Conservation (phyloP, 2,888 invertebrate species). For the Gnatocerus cornutus region DNA sequence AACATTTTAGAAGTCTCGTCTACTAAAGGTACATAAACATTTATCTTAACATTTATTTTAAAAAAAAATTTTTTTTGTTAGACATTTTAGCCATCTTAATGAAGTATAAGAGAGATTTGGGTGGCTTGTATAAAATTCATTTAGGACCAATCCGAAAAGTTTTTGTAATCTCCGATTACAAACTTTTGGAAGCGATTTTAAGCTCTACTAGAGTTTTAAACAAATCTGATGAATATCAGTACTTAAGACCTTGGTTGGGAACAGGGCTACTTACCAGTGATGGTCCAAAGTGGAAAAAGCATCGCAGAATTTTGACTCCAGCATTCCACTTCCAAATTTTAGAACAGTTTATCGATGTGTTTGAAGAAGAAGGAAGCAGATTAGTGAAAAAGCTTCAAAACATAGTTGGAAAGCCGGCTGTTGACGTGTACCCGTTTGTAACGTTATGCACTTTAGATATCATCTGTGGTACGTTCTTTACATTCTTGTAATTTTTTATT, state of each 20-base stretch:
- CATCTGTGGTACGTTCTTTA: too few relatives aligned
- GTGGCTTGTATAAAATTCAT: constrained; percentile 12
- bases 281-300: constrained; percentile 34
- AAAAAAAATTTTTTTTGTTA: background rate
- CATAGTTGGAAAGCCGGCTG: constrained; percentile 8
- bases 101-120: constrained; percentile 16
- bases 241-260: constrained; percentile 20
- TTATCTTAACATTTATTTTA: background rate
- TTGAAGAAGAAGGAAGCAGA: constrained; percentile 6
- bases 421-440: constrained; percentile 29
- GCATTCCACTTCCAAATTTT: constrained; percentile 38
- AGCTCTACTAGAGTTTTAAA: constrained; percentile 15
- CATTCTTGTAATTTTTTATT: constrained; percentile 6
- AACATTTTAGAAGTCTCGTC: constrained; percentile 17
- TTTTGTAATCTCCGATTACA: constrained; percentile 21
- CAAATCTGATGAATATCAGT: constrained; percentile 19
- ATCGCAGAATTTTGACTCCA: constrained; percentile 28
- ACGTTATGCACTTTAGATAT: constrained; percentile 25
- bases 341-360: constrained; percentile 25
- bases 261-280: constrained; percentile 27
- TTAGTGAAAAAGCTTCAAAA: constrained; percentile 13
- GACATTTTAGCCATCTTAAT: background rate
- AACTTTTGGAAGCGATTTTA: constrained; percentile 21
- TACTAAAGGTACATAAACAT: constrained; percentile 10
- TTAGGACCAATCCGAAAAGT: constrained; percentile 21